A percentile compares a stretch with the other conserved stretches of the same genome.
Conservation (phyloP, 2,888 invertebrate genomes). For the Cryptosula pallasiana region DNA sequence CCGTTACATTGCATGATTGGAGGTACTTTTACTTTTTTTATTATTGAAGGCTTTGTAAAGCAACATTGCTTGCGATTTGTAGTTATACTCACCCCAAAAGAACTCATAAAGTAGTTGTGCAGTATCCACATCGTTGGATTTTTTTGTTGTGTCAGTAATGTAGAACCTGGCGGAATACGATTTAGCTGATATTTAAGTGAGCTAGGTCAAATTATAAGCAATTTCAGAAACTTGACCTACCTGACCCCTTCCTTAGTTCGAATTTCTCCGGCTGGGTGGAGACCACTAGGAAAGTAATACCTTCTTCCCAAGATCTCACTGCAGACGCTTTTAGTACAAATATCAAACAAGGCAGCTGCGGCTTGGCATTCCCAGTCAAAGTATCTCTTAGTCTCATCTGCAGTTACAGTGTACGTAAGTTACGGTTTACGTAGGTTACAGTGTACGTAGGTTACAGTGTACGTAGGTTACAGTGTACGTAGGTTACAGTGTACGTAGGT, state of each 20-base stretch:
- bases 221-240: too few species aligned
- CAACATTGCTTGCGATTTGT: too few species aligned
- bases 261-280: not conserved
- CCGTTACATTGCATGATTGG: too few species aligned
- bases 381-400: not conserved
- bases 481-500: too few species aligned
- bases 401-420: too few species aligned
- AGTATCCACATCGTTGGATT: not conserved
- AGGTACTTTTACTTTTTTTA: too few species aligned
- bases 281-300: not conserved
- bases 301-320: not conserved
- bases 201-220: too few species aligned
- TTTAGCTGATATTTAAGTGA: too few species aligned
- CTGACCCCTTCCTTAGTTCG: not conserved
- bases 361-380: not conserved
- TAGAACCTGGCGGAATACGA: not conserved
- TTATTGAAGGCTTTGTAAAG: too few species aligned
- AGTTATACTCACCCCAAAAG: conserved; percentile 2
- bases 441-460: too few species aligned
- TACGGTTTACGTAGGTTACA: too few species aligned
- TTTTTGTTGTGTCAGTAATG: not conserved
- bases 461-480: too few species aligned
- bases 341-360: not conserved
- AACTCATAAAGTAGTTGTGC: not conserved
- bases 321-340: not conserved